Base-by-base conservation (phyloP, 2,113 vertebrate species). In the Polyodon spathula region DNA sequence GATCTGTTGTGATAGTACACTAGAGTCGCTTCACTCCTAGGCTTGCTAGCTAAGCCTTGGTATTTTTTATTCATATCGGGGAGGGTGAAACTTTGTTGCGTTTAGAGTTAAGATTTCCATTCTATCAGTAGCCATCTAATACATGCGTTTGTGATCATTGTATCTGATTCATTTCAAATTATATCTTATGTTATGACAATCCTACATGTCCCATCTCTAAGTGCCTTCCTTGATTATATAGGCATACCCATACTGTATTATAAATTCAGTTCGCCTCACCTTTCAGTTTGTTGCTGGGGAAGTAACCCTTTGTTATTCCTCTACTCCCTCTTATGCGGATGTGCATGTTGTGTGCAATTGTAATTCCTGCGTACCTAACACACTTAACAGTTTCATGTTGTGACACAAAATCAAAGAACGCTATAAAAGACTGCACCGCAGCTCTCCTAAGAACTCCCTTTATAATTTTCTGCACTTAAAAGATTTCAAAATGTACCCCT, bases 241-340 rank as follows among this genome's bases (percentile, higher is more conserved):
- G n/a, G 46, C 10, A 50, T 12, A 50, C 46, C 46, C 11, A 50
- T 50, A 50, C 11, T 14, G n/a, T 14, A 50, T 17, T 12, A 4
- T 16, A 37, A 8, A 2, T 54, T 54, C 16, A 8, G 27, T 54
- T 54, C 27, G 6, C 9, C 8, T 54, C 27, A 37, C 53, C 53
- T 54, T 54, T 54, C 37, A 17, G 27, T 54, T 16, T 54, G 53
- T 54, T 54, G 53, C 53, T 54, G 27, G 53, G 53, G 53, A 54
- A 54, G 16, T 54, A 54, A 54, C 27, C 53, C 53, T 11, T 16
- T 16, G 27, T 54, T 27, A 54, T 54, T 17, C 53, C 53, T 27
- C 27, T 8, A 54, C 27, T 27, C 53, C 11, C 4, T 11, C 5
- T 16, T 17, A 54, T 5, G 53, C 16, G 11, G 53, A 2, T 27